Base-by-base conservation (phyloP, 2,888 invertebrate genomes). In the Dicycla oo region DNA sequence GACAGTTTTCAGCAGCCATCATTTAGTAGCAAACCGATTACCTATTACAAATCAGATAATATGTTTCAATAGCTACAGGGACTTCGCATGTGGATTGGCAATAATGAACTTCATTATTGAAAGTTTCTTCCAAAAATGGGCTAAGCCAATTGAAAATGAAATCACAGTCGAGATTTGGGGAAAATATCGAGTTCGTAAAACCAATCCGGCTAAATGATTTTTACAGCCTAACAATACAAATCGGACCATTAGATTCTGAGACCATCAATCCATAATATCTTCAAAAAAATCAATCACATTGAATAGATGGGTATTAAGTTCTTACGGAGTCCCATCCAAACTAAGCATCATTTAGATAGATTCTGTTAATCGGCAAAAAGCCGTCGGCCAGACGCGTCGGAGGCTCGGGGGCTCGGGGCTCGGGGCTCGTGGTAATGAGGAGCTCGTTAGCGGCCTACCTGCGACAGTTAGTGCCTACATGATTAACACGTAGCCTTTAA, bases 401-500 rank as follows among this genome's bases (percentile, higher is more conserved):
- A n/a, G n/a, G n/a, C n/a, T n/a, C n/a, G n/a, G n/a, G n/a, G n/a
- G n/a, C n/a, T n/a, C n/a, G n/a, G n/a, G n/a, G n/a, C n/a, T n/a
- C n/a, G n/a, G 51, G 45, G 68, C 23, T 60, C 62, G 60, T 23
- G 15, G 66, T 86, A 83, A 84, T 79, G 75, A n/a, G n/a, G n/a
- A 63, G 70, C 77, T 86, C 81, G 74, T 86, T 86, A 86, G 83
- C 61, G 75, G 73, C 62, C 43, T 58, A 71, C 77, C 74, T 70
- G 57, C 49, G 73, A 49, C 75, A 61, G 70, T 72, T 69, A 72
- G 76, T 45, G 74, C 65, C 63, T 73, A 66, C 73, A 71, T 75
- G 75, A 78, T 83, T 85, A 77, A 78, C 82, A 81, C 71, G 53
- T 40, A 49, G 54, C 54, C 60, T 58, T 43, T 62, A 54, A 78